Conservation (phyloP, 2,113 vertebrate genomes). For the Alligator sinensis region DNA sequence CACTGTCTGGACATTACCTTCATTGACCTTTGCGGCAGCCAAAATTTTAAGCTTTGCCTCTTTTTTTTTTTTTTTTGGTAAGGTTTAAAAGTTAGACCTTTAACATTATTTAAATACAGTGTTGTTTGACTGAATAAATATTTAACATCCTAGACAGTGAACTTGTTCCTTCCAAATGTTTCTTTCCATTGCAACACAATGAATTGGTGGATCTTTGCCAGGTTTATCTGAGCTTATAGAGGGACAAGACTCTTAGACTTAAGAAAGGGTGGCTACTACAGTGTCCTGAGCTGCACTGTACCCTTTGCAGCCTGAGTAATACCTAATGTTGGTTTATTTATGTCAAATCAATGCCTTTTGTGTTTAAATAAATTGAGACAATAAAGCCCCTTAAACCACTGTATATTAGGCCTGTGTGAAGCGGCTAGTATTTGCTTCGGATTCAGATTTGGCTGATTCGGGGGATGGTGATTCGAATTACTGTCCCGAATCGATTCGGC, state of each 20-base stretch:
- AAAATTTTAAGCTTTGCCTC: background rate
- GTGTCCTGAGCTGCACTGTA: conserved; percentile 33
- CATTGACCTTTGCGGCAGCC: background rate
- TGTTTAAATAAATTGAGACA: conserved; percentile 60
- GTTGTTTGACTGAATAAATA: conserved; percentile 61
- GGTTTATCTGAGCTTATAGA: background rate
- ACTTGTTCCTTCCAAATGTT: conserved; percentile 57
- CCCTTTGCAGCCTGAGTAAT: background rate
- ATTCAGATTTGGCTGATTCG: too few species aligned
- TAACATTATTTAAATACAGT: conserved; percentile 26
- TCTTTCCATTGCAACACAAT: conserved; percentile 49
- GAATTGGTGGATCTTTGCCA: conserved; percentile 32
- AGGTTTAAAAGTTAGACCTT: conserved; percentile 14
- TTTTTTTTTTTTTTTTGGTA: background rate
- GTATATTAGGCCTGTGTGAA: conserved; percentile 52
- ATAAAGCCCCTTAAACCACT: background rate
- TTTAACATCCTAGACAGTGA: conserved; percentile 46
- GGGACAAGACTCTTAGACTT: background rate
- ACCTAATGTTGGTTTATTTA: conserved; percentile 32
- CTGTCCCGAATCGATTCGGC: too few species aligned
- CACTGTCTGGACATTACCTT: background rate
- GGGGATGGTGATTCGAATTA: too few species aligned
- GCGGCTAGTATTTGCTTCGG: too few species aligned
- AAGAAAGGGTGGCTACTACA: background rate
- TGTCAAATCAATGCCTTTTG: conserved; percentile 15